phyloP scores from a whole-genome alignment of 2,797 vertebrate species.

The Staurois parvus region DNA sequence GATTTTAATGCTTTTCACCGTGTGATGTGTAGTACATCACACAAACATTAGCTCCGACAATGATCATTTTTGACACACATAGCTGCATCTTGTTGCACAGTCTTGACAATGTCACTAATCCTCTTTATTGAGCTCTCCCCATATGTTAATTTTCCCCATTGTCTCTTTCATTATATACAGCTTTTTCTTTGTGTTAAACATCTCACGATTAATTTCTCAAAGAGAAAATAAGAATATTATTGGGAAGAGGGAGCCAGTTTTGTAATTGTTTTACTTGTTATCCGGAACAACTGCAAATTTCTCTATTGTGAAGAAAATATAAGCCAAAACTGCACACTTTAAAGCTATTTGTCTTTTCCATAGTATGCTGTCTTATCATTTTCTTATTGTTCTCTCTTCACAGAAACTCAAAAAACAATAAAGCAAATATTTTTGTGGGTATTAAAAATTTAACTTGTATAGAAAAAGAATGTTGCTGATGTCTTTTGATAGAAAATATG shows the following conservation, averaged over 20 bases:
- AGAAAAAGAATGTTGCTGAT: slow-evolving; percentile 34
- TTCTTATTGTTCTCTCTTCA: slow-evolving; percentile 53
- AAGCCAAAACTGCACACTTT: slow-evolving; percentile 51
- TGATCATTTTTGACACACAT: slow-evolving; percentile 28
- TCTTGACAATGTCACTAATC: slow-evolving; percentile 54
- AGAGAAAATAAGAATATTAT: slow-evolving; percentile 47
- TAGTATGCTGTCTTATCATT: slow-evolving; percentile 55
- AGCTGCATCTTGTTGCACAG: slow-evolving; percentile 36
- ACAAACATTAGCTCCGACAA: slow-evolving; percentile 37
- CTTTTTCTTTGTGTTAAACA: slow-evolving; percentile 52
- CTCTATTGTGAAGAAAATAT: slow-evolving; percentile 51
- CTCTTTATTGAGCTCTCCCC: slow-evolving; percentile 43
- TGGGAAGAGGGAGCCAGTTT: slow-evolving; percentile 43
- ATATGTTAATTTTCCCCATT: slow-evolving; percentile 48
- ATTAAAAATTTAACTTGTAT: slow-evolving; percentile 52
- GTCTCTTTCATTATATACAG: slow-evolving; percentile 22
- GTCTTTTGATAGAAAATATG: slow-evolving; percentile 42
- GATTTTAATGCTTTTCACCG: slow-evolving; percentile 24
- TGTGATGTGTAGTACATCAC: slow-evolving; percentile 4
- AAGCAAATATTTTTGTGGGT: slow-evolving; percentile 43
- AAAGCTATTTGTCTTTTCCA: slow-evolving; percentile 57
- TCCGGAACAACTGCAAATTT: slow-evolving; percentile 58
- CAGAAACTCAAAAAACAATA: slow-evolving; percentile 47
- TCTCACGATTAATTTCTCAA: slow-evolving; percentile 55
- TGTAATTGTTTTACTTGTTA: slow-evolving; percentile 54